phyloP scores from a whole-genome alignment of 2,113 vertebrate genomes.

The Pagrus major region DNA sequence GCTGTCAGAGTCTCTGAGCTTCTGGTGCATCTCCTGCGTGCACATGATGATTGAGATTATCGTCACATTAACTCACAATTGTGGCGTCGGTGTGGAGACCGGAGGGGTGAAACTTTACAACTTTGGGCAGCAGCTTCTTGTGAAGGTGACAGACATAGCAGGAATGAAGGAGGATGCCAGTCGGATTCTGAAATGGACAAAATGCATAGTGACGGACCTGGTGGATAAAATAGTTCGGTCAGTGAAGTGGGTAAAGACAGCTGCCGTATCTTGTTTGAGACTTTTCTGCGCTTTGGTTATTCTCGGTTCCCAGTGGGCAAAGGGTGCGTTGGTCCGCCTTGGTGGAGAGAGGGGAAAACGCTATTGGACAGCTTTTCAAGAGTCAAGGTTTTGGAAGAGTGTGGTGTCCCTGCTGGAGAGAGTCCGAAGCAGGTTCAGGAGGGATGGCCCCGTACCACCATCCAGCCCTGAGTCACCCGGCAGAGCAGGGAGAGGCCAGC shows the following conservation, averaged over 20 bases:
- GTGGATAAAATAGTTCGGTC: conserved; percentile 69
- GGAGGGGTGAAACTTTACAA: conserved; percentile 84
- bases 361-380: conserved; percentile 80
- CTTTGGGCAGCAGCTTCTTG: conserved; percentile 81
- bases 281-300: conserved; percentile 82
- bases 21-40: conserved; percentile 89
- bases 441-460: not conserved
- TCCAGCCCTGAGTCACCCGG: conserved; percentile 76
- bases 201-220: conserved; percentile 68
- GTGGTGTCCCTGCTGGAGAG: conserved; percentile 62
- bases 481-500: conserved; percentile 75
- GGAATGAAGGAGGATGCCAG: conserved; percentile 79
- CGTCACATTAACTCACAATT: conserved; percentile 85
- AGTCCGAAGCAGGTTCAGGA: conserved; percentile 68
- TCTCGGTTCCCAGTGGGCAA: conserved; percentile 80
- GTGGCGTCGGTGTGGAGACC: conserved; percentile 86
- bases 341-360: conserved; percentile 74
- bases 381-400: conserved; percentile 81
- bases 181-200: conserved; percentile 74
- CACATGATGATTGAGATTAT: conserved; percentile 90
- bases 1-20: conserved; percentile 81
- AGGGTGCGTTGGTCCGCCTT: conserved; percentile 51
- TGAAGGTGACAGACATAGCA: conserved; percentile 81
- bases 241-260: conserved; percentile 62
- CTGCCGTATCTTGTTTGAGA: conserved; percentile 81